Conservation (phyloP, 2,797 vertebrate species). For the Onychomys torridus region DNA sequence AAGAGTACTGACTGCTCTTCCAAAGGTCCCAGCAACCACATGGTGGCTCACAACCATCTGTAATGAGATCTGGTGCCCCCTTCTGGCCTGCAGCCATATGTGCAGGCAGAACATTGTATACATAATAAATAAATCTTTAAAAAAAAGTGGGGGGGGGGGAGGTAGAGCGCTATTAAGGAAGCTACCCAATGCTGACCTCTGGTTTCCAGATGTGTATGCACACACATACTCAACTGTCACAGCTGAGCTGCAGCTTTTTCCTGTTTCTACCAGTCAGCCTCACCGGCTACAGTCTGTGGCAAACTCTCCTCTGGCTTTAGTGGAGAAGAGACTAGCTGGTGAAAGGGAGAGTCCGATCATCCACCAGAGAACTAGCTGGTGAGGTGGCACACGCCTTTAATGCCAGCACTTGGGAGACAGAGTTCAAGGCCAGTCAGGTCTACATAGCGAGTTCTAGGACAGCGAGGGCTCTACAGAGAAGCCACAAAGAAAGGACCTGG, state of each 20-base stretch:
- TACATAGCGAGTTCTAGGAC: not conserved
- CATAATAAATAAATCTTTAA: no score
- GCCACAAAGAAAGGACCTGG: not conserved
- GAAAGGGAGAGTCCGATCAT: not conserved
- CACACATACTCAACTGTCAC: not conserved
- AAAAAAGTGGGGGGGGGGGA: no score
- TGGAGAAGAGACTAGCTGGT: not conserved
- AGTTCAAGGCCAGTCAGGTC: not conserved
- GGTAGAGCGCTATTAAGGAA: not conserved
- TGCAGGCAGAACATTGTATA: no score
- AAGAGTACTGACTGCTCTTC: no score
- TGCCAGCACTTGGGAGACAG: not conserved
- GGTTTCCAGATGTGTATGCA: not conserved
- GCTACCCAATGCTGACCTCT: not conserved
- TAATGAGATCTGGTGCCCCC: no score
- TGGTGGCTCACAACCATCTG: no score
- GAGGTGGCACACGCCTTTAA: not conserved
- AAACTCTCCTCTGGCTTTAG: not conserved
- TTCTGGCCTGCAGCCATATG: no score
- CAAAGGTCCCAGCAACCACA: no score
- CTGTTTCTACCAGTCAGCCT: not conserved
- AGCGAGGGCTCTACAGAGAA: not conserved
- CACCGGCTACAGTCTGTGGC: not conserved
- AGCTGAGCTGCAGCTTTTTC: not conserved
- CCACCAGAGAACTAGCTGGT: not conserved